Conservation (phyloP, 2,888 invertebrate species). For the Dynastes maya region DNA sequence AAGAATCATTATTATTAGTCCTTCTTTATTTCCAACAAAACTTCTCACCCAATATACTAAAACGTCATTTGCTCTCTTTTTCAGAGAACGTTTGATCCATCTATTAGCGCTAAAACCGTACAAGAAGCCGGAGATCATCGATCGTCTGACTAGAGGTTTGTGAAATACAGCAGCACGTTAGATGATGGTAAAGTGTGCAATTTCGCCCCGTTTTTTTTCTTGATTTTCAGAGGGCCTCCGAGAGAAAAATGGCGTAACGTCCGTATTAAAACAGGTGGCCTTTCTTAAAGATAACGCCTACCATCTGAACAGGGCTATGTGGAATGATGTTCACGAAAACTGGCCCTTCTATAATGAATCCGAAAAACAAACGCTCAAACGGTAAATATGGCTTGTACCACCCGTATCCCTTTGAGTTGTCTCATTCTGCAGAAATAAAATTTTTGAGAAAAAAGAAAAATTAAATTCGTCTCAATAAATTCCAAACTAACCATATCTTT, state of each 20-base stretch:
- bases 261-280: constrained; percentile 87
- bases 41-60: too few species aligned
- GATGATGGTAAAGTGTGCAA: too few species aligned
- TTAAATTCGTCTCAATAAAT: too few species aligned
- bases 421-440: too few species aligned
- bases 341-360: constrained; percentile 96
- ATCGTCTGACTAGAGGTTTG: constrained; percentile 86
- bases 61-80: background rate
- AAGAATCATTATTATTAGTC: too few species aligned
- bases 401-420: too few species aligned
- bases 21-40: too few species aligned
- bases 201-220: constrained; percentile 2
- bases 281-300: constrained; percentile 91
- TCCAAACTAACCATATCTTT: too few species aligned
- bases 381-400: constrained; percentile 71
- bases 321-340: constrained; percentile 94
- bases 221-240: constrained; percentile 86
- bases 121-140: constrained; percentile 92
- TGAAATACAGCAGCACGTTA: constrained; percentile 52
- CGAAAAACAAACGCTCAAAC: constrained; percentile 90
- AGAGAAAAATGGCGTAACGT: constrained; percentile 84
- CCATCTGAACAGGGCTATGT: constrained; percentile 88
- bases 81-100: constrained; percentile 94
- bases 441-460: too few species aligned
- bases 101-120: constrained; percentile 93